Percentiles rank a stretch among this genome's conserved stretches.
Evolutionary conservation across 2,113 vertebrate genomes (phyloP).

Genomic region (Probosciger aterrimus): DNA sequence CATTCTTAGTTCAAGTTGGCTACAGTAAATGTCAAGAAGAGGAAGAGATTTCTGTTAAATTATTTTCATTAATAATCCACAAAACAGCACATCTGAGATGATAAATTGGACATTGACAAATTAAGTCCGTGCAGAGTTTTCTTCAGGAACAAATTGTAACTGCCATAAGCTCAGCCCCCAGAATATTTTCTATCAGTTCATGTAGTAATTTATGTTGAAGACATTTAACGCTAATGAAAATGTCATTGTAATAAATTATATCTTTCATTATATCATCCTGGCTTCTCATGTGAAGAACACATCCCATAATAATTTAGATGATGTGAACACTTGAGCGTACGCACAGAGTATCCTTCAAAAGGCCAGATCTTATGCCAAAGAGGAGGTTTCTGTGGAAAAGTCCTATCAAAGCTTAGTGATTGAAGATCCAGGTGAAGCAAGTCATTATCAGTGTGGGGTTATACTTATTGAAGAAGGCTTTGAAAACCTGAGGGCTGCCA

Average conservation of each 20-base stretch:
- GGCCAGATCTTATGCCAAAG: background rate
- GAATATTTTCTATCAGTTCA: background rate
- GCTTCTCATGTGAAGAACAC: background rate
- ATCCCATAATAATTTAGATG: background rate
- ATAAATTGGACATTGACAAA: background rate
- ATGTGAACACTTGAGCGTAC: background rate
- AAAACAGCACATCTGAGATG: background rate
- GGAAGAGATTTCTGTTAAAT: background rate
- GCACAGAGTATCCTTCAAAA: background rate
- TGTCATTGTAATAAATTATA: background rate
- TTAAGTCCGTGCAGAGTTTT: background rate
- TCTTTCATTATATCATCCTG: background rate
- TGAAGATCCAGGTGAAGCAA: background rate
- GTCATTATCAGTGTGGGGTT: fast-evolving
- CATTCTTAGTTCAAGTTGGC: background rate
- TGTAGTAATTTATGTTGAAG: background rate
- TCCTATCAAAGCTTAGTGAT: background rate
- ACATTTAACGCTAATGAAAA: slow-evolving; percentile 2
- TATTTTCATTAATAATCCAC: background rate
- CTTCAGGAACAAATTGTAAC: background rate
- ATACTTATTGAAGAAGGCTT: background rate
- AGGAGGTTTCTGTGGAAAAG: background rate
- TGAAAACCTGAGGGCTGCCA: background rate
- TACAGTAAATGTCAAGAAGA: background rate
- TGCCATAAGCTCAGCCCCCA: background rate